Percentiles rank a stretch among this genome's conserved stretches.
phyloP scores from a whole-genome alignment of 64 coral and sea anemone species.

The Catalaphyllia jardinei region DNA sequence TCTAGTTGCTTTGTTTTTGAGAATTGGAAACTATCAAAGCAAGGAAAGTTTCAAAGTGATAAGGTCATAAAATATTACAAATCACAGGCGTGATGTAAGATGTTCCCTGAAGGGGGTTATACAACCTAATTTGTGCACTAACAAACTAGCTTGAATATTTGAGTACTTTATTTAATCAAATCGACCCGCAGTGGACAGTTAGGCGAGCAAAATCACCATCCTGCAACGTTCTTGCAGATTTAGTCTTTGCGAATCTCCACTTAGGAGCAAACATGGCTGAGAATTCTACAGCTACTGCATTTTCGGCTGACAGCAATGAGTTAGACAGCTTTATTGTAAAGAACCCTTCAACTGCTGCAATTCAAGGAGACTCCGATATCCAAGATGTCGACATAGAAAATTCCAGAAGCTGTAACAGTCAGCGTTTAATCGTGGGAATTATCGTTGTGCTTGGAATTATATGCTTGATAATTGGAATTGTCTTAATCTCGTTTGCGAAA shows the following conservation, averaged over 20 bases:
- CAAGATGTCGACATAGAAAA: constrained; percentile 28
- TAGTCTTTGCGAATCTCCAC: background rate
- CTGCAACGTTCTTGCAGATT: background rate
- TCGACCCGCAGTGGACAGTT: background rate
- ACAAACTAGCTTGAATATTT: constrained; percentile 26
- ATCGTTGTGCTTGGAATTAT: constrained; percentile 73
- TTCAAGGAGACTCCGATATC: background rate
- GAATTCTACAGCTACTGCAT: background rate
- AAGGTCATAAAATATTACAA: background rate
- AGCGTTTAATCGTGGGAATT: constrained; percentile 52
- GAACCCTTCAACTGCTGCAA: constrained; percentile 18
- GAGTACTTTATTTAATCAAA: constrained; percentile 26
- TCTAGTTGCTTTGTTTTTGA: background rate
- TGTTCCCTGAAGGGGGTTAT: background rate
- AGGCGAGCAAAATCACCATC: background rate
- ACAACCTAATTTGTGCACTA: background rate
- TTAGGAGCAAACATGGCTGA: background rate
- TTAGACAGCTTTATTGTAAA: constrained; percentile 41
- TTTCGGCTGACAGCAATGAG: constrained; percentile 36
- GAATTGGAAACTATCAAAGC: background rate
- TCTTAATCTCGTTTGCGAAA: constrained; percentile 63
- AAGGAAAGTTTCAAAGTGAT: background rate
- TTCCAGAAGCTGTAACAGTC: constrained; percentile 3
- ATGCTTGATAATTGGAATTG: constrained; percentile 70
- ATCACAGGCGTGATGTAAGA: background rate